Percentiles rank a stretch among this genome's conserved stretches.
phyloP scores from a whole-genome alignment of 2,113 vertebrate genomes.

The Monarcha castaneiventris region DNA sequence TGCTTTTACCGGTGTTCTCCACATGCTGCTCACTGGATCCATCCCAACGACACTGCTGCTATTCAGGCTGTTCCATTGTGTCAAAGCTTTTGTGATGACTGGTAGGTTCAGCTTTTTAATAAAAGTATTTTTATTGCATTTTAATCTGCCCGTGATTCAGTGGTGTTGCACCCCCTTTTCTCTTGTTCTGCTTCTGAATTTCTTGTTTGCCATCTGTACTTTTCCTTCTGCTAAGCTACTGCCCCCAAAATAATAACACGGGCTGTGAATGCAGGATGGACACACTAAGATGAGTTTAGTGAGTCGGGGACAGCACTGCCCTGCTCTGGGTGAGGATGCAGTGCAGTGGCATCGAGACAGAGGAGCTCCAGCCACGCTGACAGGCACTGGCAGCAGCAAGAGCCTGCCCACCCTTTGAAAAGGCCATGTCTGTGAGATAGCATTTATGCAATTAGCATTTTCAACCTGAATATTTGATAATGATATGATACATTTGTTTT shows the following conservation, averaged over 20 bases:
- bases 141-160: background rate
- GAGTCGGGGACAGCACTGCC: background rate
- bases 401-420: background rate
- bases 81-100: slow-evolving; percentile 71
- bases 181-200: background rate
- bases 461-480: background rate
- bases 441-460: background rate
- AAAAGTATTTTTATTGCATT: background rate
- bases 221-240: background rate
- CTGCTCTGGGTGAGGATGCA: background rate
- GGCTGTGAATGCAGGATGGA: background rate
- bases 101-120: slow-evolving; percentile 58
- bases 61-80: slow-evolving; percentile 67
- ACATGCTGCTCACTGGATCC: slow-evolving; percentile 60
- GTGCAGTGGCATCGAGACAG: rapidly evolving
- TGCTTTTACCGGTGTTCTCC: slow-evolving; percentile 78
- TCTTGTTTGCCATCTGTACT: background rate
- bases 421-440: background rate
- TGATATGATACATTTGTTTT: background rate
- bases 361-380: rapidly evolving
- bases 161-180: background rate
- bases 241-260: background rate
- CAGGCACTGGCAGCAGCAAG: background rate
- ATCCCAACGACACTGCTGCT: slow-evolving; percentile 34
- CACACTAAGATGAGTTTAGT: background rate